A percentile compares a stretch with the other conserved stretches of the same genome.
phyloP scores from a whole-genome alignment of 2,888 invertebrate genomes.

The Toxonevra muliebris region DNA sequence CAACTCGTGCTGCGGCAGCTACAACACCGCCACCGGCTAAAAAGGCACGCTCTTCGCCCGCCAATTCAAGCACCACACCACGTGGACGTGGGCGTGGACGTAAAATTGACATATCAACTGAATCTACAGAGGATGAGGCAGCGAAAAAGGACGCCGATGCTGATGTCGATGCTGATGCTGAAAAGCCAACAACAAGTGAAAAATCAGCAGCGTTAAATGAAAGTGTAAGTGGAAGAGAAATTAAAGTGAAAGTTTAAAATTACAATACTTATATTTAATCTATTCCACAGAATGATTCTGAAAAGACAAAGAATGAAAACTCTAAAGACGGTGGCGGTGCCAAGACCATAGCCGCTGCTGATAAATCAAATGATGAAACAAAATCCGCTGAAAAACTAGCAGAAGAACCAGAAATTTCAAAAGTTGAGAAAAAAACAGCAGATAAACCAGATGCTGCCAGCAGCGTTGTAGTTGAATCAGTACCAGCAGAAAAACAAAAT shows the following conservation, averaged over 20 bases:
- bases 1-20: conserved; percentile 50
- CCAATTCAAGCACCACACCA: conserved; percentile 46
- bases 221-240: conserved; percentile 11
- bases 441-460: conserved; percentile 47
- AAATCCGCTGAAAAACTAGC: conserved; percentile 12
- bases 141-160: conserved; percentile 23
- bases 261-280: no score
- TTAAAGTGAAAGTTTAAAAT: no score
- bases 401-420: conserved; percentile 2
- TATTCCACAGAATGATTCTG: neutral
- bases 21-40: conserved; percentile 61
- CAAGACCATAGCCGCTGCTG: conserved; percentile 19
- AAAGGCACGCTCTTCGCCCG: conserved; percentile 55
- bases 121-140: conserved; percentile 42
- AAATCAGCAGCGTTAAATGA: conserved; percentile 15
- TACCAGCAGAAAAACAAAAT: conserved; percentile 44
- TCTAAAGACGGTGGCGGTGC: conserved; percentile 2
- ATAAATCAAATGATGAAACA: conserved; percentile 14
- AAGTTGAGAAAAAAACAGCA: conserved; percentile 2
- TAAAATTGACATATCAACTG: conserved; percentile 53
- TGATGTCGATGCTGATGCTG: neutral
- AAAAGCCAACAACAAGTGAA: conserved; percentile 10
- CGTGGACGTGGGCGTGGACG: conserved; percentile 58
- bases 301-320: neutral
- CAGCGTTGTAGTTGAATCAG: conserved; percentile 28